Evolutionary conservation across 2,888 invertebrate genomes (phyloP), one percentile per base, ranked within the genome.

Genomic region (Tillus elongatus): DNA sequence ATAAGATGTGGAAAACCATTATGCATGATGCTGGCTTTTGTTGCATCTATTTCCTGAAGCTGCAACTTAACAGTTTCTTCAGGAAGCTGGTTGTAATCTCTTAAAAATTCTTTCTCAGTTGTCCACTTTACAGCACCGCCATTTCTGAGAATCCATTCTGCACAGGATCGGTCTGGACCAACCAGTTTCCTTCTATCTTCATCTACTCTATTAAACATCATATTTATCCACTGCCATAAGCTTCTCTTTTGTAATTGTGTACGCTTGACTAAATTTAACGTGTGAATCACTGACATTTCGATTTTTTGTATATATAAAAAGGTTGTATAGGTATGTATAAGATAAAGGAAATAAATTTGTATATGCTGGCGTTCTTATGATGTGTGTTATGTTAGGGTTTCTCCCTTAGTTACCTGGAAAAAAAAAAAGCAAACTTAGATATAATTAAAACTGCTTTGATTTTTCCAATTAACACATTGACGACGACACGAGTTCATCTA

Each of bases 111-210:
- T 0, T 63, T 52, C 3, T 57, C 50, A 30, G 51, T 51, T 19
- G 68, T 68, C 76, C 85, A 91, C 41, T 77, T 77, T 0, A 96
- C 75, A 38, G 73, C 70, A 2, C 89, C 95, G 2, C 95, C 95
- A 67, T 93, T 93, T 46, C 84, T 74, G 15, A 97, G 67, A 3
- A 96, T 69, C 96, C 97, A 97, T 65, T 97, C 96, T 0, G 95
- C 92, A 64, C 95, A 95, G 2, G 84, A 79, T 35, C 88, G 70
- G 59, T 97, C 90, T 0, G 93, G 79, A 0, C 97, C 97, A 28
- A 91, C 73, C 49, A 69, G 56, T 55, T 76, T 69, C 24, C 83
- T 69, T 24, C 89, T 73, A 0, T 77, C 70, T 2, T 63, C 51
- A 54, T 88, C 86, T 1, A 87, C 79, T 40, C 67, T 70, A 56